Percentiles rank a stretch among this genome's conserved stretches.
Evolutionary conservation across 2,888 invertebrate species (phyloP).

Genomic region (Dromius quadrimaculatus): DNA sequence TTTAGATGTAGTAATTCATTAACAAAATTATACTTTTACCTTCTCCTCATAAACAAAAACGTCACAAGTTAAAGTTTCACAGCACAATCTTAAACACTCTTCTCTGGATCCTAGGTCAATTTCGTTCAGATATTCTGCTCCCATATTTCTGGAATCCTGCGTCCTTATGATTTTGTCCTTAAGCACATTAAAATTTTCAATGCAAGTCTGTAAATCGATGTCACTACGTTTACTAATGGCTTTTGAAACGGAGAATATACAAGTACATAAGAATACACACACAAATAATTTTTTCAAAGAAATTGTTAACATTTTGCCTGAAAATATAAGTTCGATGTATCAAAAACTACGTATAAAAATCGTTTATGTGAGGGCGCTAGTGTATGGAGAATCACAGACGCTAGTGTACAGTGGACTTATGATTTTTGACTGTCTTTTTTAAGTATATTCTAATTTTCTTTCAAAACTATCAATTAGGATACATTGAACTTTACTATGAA

Average conservation of each 20-base stretch:
- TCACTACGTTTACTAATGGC: slow-evolving; percentile 64
- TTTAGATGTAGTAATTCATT: slow-evolving; percentile 7
- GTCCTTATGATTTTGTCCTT: slow-evolving; percentile 91
- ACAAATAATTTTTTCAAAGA: slow-evolving; percentile 24
- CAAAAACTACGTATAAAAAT: slow-evolving; percentile 51
- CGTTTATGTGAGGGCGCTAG: slow-evolving; percentile 17
- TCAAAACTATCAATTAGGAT: no score
- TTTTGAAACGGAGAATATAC: background rate
- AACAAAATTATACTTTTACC: slow-evolving; percentile 64
- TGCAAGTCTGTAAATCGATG: slow-evolving; percentile 76
- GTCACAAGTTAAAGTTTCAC: slow-evolving; percentile 88
- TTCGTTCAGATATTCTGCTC: slow-evolving; percentile 89
- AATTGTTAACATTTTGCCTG: slow-evolving; percentile 29
- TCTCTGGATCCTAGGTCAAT: slow-evolving; percentile 83
- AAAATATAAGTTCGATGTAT: slow-evolving; percentile 48
- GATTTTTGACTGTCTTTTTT: no score
- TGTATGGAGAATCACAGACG: background rate
- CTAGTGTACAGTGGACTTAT: background rate
- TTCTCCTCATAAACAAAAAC: slow-evolving; percentile 94
- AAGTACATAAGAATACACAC: slow-evolving; percentile 27
- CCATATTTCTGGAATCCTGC: slow-evolving; percentile 88
- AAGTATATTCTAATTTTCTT: no score
- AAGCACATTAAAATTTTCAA: slow-evolving; percentile 86
- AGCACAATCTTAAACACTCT: slow-evolving; percentile 88
- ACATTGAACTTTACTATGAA: no score